These are phyloP conservation scores for Ectobius pallidus DNA, from an alignment of 2,888 invertebrate genomes.

Conservation along the genomic window DNA sequence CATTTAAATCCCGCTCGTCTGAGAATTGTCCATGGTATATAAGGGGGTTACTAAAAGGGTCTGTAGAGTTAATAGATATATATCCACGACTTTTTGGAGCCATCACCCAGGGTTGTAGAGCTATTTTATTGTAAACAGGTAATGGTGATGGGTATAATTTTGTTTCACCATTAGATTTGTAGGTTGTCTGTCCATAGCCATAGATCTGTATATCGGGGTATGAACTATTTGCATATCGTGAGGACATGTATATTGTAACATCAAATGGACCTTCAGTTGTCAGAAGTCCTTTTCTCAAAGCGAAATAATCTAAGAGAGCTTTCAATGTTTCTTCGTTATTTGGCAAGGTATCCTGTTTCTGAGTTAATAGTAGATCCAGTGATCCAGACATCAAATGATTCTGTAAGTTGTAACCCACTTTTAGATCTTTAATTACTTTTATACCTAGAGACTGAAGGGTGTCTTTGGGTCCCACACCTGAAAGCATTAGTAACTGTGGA, in stretches of 20 bases:
- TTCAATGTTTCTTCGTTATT: not conserved
- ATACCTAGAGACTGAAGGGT: not conserved
- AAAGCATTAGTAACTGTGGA: constrained; percentile 60
- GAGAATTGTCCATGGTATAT: too few relatives aligned
- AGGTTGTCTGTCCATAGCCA: not conserved
- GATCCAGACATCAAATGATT: not conserved
- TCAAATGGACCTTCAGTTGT: not conserved
- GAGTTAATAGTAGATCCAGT: not conserved
- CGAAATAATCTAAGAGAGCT: not conserved
- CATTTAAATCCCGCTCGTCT: not conserved
- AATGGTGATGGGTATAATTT: too few relatives aligned
- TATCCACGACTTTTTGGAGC: too few relatives aligned
- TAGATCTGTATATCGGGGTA: not conserved
- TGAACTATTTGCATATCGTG: not conserved
- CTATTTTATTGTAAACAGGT: too few relatives aligned
- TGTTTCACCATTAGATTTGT: too few relatives aligned
- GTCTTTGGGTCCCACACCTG: constrained; percentile 44
- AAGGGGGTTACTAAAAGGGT: too few relatives aligned
- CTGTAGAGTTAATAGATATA: too few relatives aligned
- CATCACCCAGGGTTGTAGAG: too few relatives aligned
- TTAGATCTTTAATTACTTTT: constrained; percentile 52
- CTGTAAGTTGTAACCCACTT: constrained; percentile 71
- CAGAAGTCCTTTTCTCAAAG: not conserved
- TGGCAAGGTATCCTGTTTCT: not conserved
- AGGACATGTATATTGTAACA: not conserved